Percentiles rank a stretch among this genome's conserved stretches.
phyloP scores from a whole-genome alignment of 2,797 vertebrate species.

The Lepidocolaptes lacrymiger region DNA sequence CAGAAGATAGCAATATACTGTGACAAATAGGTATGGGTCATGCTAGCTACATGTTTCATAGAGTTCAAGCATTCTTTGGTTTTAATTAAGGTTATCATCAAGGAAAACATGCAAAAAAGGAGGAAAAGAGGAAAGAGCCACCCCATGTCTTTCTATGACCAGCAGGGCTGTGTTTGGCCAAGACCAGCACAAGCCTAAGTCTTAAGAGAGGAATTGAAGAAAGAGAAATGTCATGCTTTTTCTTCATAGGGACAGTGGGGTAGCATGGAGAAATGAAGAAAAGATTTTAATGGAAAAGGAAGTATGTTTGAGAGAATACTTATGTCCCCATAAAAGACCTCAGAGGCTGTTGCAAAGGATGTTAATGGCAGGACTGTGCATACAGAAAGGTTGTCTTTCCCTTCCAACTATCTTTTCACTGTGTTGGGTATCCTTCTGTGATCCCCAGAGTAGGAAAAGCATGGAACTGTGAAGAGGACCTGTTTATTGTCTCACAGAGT shows the following conservation, averaged over 20 bases:
- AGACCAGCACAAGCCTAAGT: not conserved
- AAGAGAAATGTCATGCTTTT: not conserved
- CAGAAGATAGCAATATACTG: not conserved
- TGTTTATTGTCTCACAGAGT: not conserved
- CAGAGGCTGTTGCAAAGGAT: not conserved
- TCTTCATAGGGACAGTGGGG: not conserved
- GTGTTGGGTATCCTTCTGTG: not conserved
- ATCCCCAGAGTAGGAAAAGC: not conserved
- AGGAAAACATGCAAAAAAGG: not conserved
- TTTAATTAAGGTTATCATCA: not conserved
- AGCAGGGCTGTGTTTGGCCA: not conserved
- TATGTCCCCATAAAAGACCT: not conserved
- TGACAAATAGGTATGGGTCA: not conserved
- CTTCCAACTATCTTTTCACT: not conserved
- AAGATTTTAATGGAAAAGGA: not conserved
- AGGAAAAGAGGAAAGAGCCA: not conserved
- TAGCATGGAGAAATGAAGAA: not conserved
- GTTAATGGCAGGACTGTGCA: not conserved
- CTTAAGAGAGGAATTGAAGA: not conserved
- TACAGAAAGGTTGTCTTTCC: not conserved
- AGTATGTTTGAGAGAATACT: not conserved
- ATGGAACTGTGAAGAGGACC: rapidly evolving
- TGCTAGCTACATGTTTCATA: not conserved
- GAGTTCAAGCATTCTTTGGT: not conserved
- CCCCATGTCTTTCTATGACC: not conserved